phyloP scores from a whole-genome alignment of 1,140 invertebrate genomes.

The Ips nitidus region DNA sequence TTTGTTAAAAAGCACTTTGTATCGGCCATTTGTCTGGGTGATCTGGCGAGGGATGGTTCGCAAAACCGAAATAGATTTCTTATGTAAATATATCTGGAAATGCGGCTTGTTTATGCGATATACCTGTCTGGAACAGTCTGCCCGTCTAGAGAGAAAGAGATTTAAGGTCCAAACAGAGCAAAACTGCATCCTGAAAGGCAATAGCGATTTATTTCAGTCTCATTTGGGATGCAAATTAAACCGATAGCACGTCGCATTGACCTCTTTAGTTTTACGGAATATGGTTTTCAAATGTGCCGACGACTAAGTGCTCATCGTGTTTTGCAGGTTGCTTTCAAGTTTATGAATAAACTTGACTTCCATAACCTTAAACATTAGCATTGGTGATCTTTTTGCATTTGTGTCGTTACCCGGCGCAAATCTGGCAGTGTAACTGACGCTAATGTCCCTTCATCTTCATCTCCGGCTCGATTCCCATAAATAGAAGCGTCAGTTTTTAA shows the following conservation, averaged over 20 bases:
- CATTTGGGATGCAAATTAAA: not conserved
- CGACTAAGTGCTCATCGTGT: too few species aligned
- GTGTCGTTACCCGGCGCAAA: not conserved
- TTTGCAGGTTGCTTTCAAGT: too few species aligned
- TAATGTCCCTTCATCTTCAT: conserved; percentile 4
- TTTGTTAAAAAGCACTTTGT: too few species aligned
- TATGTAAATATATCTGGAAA: conserved; percentile 15
- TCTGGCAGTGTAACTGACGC: conserved; percentile 5
- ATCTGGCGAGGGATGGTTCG: not conserved
- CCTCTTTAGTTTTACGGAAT: not conserved
- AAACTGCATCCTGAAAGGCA: conserved; percentile 13
- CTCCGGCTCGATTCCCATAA: conserved; percentile 1
- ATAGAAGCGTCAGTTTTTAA: conserved; percentile 7
- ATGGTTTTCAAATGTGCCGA: too few species aligned
- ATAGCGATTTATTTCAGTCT: conserved; percentile 7
- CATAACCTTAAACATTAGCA: not conserved
- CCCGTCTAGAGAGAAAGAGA: conserved; percentile 2
- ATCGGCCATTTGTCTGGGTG: too few species aligned
- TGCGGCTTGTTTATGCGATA: conserved; percentile 7
- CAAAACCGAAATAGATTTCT: conserved; percentile 15
- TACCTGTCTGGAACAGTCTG: conserved; percentile 19
- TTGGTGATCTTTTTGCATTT: not conserved
- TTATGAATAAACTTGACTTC: not conserved
- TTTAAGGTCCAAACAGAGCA: conserved; percentile 17
- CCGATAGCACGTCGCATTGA: not conserved